A percentile compares a stretch with the other conserved stretches of the same genome.
Evolutionary conservation across 2,888 invertebrate genomes (phyloP).

Genomic region (Crocallis elinguaria): DNA sequence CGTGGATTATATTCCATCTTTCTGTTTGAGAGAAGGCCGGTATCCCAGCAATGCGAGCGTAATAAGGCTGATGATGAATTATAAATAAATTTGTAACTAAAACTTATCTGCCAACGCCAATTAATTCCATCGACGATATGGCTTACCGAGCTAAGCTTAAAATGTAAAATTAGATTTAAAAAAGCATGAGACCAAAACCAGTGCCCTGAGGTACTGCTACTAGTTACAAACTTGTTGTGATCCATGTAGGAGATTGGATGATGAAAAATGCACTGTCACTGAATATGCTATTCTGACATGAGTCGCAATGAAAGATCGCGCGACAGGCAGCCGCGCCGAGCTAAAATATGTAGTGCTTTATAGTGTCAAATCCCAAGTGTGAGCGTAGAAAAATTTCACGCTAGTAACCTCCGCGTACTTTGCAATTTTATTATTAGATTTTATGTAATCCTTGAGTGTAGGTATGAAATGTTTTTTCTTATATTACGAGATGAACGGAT

Average conservation of each 20-base stretch:
- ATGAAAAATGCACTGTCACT: slow-evolving; percentile 70
- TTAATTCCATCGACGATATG: too few relatives aligned
- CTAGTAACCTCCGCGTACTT: slow-evolving; percentile 12
- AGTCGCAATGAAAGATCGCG: slow-evolving; percentile 59
- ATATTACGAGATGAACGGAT: too few relatives aligned
- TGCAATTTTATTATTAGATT: slow-evolving; percentile 5
- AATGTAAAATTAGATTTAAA: too few relatives aligned
- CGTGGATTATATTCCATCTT: too few relatives aligned
- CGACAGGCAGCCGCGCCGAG: slow-evolving; percentile 43
- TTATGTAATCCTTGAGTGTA: neutral
- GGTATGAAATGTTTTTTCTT: too few relatives aligned
- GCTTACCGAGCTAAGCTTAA: too few relatives aligned
- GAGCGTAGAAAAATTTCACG: slow-evolving; percentile 30
- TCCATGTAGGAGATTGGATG: slow-evolving; percentile 62
- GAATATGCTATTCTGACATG: slow-evolving; percentile 63
- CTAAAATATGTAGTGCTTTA: slow-evolving; percentile 58
- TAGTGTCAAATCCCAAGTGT: slow-evolving; percentile 49
- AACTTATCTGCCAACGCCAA: too few relatives aligned
- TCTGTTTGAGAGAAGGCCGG: too few relatives aligned
- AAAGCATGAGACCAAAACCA: slow-evolving; percentile 23
- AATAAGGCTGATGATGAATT: too few relatives aligned
- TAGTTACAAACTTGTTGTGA: slow-evolving; percentile 43
- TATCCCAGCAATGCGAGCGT: too few relatives aligned
- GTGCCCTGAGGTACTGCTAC: slow-evolving; percentile 37
- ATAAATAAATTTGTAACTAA: too few relatives aligned